These are phyloP conservation scores for Drosophila parthenogenetica DNA, from an alignment of 2,888 invertebrate species.

Conservation along the genomic window DNA sequence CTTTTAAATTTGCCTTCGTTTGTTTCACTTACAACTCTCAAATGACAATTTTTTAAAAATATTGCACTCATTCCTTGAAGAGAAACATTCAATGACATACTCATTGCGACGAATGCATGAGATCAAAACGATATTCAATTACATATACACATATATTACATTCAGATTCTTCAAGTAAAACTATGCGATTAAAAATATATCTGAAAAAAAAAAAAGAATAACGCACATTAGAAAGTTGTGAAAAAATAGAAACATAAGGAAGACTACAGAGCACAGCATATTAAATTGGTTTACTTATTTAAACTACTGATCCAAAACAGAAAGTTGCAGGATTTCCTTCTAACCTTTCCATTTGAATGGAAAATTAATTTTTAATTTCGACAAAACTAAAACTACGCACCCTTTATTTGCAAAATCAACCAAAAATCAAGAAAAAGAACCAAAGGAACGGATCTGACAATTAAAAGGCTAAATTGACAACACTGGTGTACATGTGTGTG, in stretches of 20 bases:
- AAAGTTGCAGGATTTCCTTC: no score
- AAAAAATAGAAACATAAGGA: no score
- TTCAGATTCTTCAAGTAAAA: neutral
- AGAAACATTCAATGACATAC: conserved; percentile 59
- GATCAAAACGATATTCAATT: neutral
- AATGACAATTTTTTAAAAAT: conserved; percentile 24
- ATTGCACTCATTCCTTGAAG: conserved; percentile 57
- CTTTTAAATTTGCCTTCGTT: conserved; percentile 14
- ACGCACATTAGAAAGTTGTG: neutral
- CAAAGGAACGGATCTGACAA: no score
- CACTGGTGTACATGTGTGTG: neutral
- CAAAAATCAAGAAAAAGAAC: no score
- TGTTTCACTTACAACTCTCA: conserved; percentile 14
- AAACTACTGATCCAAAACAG: no score
- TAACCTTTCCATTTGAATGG: no score
- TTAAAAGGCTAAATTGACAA: neutral
- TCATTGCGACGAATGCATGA: conserved; percentile 63
- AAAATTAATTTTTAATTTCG: no score
- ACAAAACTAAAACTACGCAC: no score
- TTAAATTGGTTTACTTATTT: no score
- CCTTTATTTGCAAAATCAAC: no score
- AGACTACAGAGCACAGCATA: no score
- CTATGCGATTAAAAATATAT: neutral
- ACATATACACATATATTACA: neutral
- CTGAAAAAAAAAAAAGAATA: neutral